A percentile compares a stretch with the other conserved stretches of the same genome.
Evolutionary conservation across 2,888 invertebrate genomes (phyloP).

Genomic region (Pseudococcus longispinus): DNA sequence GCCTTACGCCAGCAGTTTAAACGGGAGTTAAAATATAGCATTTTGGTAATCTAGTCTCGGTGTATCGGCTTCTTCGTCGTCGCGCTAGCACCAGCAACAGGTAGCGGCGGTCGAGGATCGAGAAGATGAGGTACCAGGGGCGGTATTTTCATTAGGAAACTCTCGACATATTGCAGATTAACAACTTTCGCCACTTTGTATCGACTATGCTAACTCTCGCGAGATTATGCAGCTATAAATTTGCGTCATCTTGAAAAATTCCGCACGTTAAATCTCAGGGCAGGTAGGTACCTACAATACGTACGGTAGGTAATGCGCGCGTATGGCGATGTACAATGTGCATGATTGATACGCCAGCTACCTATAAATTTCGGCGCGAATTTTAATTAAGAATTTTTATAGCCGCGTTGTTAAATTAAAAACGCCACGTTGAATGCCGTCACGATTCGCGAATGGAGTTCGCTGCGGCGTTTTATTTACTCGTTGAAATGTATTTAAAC

Average conservation of each 20-base stretch:
- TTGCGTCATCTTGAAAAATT: constrained; percentile 26
- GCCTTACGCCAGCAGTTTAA: not conserved
- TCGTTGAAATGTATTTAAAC: not conserved
- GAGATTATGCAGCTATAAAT: constrained; percentile 23
- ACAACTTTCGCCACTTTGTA: constrained; percentile 34
- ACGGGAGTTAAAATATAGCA: not conserved
- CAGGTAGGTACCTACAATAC: not conserved
- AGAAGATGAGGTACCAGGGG: not conserved
- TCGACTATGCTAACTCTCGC: not conserved
- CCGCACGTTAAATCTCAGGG: not conserved
- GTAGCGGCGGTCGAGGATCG: not conserved
- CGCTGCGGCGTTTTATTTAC: not conserved
- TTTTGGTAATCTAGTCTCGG: constrained; percentile 17
- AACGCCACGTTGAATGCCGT: not conserved
- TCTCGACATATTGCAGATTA: constrained; percentile 34
- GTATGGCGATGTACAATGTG: not conserved
- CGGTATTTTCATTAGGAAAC: constrained; percentile 27
- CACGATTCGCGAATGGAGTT: not conserved
- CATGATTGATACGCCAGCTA: constrained; percentile 14
- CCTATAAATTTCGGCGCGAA: constrained; percentile 26
- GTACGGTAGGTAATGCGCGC: not conserved
- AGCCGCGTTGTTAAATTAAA: not conserved
- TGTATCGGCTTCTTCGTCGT: constrained; percentile 4
- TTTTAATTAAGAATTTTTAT: constrained; percentile 24
- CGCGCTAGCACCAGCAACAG: not conserved